Evolutionary conservation across 2,113 vertebrate species (phyloP).

Genomic region (Lophius piscatorius): DNA sequence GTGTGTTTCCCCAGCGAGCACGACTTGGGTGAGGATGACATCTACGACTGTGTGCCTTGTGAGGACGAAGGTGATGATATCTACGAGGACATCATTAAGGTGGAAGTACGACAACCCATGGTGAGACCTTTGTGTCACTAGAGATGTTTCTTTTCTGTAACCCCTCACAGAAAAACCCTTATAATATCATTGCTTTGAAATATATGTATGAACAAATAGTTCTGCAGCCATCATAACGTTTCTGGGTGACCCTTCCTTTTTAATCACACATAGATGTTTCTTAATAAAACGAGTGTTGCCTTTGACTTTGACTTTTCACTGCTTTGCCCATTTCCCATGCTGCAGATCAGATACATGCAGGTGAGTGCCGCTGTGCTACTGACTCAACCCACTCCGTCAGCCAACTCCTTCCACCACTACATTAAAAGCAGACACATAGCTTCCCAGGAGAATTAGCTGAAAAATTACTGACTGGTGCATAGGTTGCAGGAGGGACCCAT

Average conservation of each 20-base stretch:
- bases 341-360: constrained; percentile 98
- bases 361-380: constrained; percentile 79
- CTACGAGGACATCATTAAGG: constrained; percentile 99
- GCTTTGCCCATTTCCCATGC: constrained; percentile 82
- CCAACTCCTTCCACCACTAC: constrained; percentile 21
- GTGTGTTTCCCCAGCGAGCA: constrained; percentile 84
- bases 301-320: constrained; percentile 69
- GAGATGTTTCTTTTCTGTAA: neutral
- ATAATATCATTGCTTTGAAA: neutral
- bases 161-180: neutral
- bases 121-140: constrained; percentile 75
- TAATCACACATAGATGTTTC: constrained; percentile 2
- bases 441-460: constrained; percentile 37
- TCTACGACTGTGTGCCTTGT: constrained; percentile 97
- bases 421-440: constrained; percentile 37
- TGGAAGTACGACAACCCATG: constrained; percentile 98
- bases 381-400: constrained; percentile 47
- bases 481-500: constrained; percentile 28
- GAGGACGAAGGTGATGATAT: constrained; percentile 97
- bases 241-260: constrained; percentile 23
- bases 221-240: neutral
- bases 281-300: constrained; percentile 18
- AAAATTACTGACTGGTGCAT: constrained; percentile 26
- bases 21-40: constrained; percentile 94
- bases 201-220: no score